phyloP scores from a whole-genome alignment of 2,113 vertebrate species.

The Atractosteus spatula region DNA sequence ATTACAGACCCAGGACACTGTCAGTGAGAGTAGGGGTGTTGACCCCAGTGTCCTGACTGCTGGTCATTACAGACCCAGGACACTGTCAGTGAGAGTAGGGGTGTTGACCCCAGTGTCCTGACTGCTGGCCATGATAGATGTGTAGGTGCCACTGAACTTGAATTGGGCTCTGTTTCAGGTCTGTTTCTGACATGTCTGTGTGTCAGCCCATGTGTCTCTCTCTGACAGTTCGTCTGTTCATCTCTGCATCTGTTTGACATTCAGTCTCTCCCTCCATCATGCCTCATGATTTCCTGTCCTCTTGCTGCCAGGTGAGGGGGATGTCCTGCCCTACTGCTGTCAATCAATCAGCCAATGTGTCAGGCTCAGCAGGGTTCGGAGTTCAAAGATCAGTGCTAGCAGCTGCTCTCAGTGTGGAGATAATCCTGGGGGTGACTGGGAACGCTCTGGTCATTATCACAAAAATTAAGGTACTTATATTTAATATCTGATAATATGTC shows the following conservation, averaged over 20 bases:
- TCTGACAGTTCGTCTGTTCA: too few relatives aligned
- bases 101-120: too few relatives aligned
- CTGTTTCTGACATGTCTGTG: constrained; percentile 30
- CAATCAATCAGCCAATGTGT: constrained; percentile 43
- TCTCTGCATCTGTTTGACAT: neutral
- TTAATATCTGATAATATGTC: neutral
- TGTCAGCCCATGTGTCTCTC: constrained; percentile 11
- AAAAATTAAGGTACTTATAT: constrained; percentile 52
- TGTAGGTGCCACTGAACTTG: too few relatives aligned
- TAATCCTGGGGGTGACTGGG: constrained; percentile 55
- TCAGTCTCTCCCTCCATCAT: neutral
- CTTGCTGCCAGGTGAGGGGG: too few relatives aligned
- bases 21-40: too few relatives aligned
- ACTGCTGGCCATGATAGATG: too few relatives aligned
- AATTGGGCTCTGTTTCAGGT: too few relatives aligned
- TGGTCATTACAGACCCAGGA: too few relatives aligned
- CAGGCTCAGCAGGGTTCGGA: constrained; percentile 31
- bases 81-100: too few relatives aligned
- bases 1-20: too few relatives aligned
- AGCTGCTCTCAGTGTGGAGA: constrained; percentile 50
- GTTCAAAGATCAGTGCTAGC: constrained; percentile 52
- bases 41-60: too few relatives aligned
- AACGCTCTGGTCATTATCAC: constrained; percentile 56
- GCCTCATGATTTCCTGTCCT: neutral
- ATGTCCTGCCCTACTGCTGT: constrained; percentile 36